Conservation (phyloP, 2,888 invertebrate genomes). For the Taphrorychus bicolor region DNA sequence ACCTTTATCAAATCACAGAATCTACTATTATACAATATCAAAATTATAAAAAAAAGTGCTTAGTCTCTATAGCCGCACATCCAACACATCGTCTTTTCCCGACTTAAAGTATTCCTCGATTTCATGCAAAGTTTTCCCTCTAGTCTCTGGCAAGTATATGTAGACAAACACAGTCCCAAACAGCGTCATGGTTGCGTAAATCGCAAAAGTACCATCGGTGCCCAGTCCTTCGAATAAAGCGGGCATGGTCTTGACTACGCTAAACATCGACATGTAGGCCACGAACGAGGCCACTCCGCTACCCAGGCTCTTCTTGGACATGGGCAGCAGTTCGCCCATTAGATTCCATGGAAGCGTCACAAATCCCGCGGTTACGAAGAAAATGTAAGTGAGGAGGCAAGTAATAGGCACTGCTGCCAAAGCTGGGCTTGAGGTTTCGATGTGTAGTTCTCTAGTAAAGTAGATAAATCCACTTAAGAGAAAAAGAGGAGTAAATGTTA, state of each 20-base stretch:
- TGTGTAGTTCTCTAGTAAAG: slow-evolving; percentile 21
- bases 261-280: slow-evolving; percentile 69
- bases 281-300: slow-evolving; percentile 72
- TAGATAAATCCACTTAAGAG: slow-evolving; percentile 43
- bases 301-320: slow-evolving; percentile 64
- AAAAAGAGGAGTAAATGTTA: slow-evolving; percentile 67
- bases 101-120: slow-evolving; percentile 67
- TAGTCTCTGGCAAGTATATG: slow-evolving; percentile 72
- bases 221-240: slow-evolving; percentile 66
- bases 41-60: slow-evolving; percentile 1
- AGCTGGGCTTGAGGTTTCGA: neutral
- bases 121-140: slow-evolving; percentile 71
- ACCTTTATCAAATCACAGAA: neutral
- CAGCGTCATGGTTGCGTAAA: slow-evolving; percentile 67
- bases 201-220: slow-evolving; percentile 67
- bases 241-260: slow-evolving; percentile 73
- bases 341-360: slow-evolving; percentile 72
- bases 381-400: slow-evolving; percentile 57
- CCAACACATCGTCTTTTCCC: neutral
- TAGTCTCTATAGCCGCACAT: neutral
- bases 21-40: slow-evolving; percentile 8
- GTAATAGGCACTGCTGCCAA: slow-evolving; percentile 21
- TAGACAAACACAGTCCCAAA: slow-evolving; percentile 67
- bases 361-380: slow-evolving; percentile 64
- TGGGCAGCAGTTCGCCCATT: slow-evolving; percentile 75